These are phyloP conservation scores for Nemotelus pantherinus DNA, from an alignment of 2,888 invertebrate genomes.

Conservation along the genomic window DNA sequence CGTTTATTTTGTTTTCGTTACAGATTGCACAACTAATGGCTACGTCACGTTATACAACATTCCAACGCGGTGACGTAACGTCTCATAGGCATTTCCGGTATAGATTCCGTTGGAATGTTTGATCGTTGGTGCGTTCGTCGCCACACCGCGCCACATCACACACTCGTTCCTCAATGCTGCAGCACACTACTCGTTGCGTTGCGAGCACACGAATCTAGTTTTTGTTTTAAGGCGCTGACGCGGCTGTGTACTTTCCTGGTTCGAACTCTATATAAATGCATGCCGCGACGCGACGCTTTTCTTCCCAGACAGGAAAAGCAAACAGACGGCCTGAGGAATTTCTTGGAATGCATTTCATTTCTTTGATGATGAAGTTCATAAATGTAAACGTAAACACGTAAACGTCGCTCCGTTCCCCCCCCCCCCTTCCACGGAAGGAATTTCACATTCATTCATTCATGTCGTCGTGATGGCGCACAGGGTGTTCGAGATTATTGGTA, in stretches of 20 bases:
- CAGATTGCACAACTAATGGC: slow-evolving; percentile 2
- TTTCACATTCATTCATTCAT: slow-evolving; percentile 26
- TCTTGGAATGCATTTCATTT: slow-evolving; percentile 14
- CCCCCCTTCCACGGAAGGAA: slow-evolving; percentile 12
- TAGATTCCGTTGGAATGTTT: slow-evolving; percentile 13
- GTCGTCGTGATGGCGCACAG: neutral
- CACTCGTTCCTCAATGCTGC: too few species aligned
- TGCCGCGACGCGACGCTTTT: neutral
- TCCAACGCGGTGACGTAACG: slow-evolving; percentile 30
- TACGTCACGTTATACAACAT: slow-evolving; percentile 35
- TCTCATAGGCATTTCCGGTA: slow-evolving; percentile 27
- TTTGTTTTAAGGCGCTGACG: too few species aligned
- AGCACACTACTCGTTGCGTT: too few species aligned
- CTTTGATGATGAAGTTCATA: slow-evolving; percentile 30
- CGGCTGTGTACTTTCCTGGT: too few species aligned
- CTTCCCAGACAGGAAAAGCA: neutral
- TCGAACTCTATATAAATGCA: too few species aligned
- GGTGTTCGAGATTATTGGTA: too few species aligned
- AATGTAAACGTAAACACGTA: slow-evolving; percentile 13
- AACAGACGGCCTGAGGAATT: neutral
- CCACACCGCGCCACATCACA: too few species aligned
- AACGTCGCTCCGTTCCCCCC: too few species aligned
- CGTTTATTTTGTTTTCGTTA: slow-evolving; percentile 1
- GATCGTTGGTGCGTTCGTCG: too few species aligned
- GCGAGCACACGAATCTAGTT: too few species aligned